These are phyloP conservation scores for Hypomecis punctinalis DNA, from an alignment of 2,888 invertebrate species.

Conservation along the genomic window DNA sequence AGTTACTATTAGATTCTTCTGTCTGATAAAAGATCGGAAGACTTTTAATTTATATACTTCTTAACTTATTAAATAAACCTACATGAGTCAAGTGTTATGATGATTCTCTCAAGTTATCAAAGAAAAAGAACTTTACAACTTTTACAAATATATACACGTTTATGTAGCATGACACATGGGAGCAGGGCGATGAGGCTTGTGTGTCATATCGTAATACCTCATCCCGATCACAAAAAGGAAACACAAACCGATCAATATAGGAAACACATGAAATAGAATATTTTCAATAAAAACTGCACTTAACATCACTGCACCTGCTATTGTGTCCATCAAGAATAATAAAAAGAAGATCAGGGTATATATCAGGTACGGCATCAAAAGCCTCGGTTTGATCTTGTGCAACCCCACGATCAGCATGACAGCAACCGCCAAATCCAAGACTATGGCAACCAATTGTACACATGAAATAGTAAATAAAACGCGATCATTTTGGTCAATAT, in stretches of 20 bases:
- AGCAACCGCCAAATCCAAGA: neutral
- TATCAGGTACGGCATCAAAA: neutral
- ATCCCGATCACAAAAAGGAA: neutral
- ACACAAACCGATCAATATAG: neutral
- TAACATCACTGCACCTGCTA: neutral
- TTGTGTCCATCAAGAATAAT: neutral
- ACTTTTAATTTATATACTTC: too few relatives aligned
- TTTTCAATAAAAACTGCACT: neutral
- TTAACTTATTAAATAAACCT: too few relatives aligned
- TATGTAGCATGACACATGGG: neutral
- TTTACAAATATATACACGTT: too few relatives aligned
- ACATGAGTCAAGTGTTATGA: too few relatives aligned
- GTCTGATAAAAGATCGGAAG: too few relatives aligned
- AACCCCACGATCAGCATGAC: neutral
- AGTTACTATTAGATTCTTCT: too few relatives aligned
- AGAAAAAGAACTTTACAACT: too few relatives aligned
- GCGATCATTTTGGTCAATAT: neutral
- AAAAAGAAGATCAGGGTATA: neutral
- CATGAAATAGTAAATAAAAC: neutral
- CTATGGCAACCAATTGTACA: neutral
- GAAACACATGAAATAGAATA: neutral
- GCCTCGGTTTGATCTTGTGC: neutral
- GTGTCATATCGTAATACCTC: neutral
- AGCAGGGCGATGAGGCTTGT: neutral
- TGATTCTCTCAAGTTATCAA: too few relatives aligned